phyloP scores from a whole-genome alignment of 2,888 invertebrate genomes.

The Clitarchus hookeri region DNA sequence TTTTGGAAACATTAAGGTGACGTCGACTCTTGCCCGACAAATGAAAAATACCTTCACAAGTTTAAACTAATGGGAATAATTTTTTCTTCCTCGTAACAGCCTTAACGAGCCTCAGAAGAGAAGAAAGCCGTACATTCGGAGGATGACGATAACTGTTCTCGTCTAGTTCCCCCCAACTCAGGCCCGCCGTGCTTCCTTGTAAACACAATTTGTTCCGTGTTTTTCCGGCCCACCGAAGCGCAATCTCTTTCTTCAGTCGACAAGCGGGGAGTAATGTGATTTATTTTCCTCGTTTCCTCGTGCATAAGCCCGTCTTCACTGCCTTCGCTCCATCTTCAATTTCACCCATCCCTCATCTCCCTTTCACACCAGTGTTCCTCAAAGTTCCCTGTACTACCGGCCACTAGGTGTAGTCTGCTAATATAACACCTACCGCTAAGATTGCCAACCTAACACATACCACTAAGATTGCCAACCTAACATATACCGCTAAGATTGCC shows the following conservation, averaged over 20 bases:
- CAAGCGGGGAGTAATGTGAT: conserved; percentile 14
- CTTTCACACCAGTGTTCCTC: neutral
- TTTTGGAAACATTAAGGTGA: too few relatives aligned
- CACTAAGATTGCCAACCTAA: too few relatives aligned
- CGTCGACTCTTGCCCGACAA: too few relatives aligned
- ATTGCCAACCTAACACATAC: too few relatives aligned
- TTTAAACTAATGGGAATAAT: too few relatives aligned
- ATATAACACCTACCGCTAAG: too few relatives aligned
- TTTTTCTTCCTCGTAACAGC: too few relatives aligned
- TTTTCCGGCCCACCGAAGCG: neutral
- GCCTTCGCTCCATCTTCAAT: neutral
- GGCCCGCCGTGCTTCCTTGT: neutral
- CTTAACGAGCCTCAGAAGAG: neutral
- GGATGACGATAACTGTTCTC: neutral
- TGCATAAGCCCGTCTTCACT: neutral
- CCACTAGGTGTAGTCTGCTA: too few relatives aligned
- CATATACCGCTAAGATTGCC: too few relatives aligned
- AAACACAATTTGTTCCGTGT: neutral
- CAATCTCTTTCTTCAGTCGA: neutral
- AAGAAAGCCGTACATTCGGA: neutral
- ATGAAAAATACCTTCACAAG: too few relatives aligned
- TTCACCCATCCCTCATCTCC: neutral
- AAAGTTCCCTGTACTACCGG: too few relatives aligned
- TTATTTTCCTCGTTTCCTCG: conserved; percentile 7
- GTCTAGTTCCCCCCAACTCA: neutral